These are phyloP conservation scores for Sebastes aleutianus DNA, from an alignment of 2,797 vertebrate species.

Conservation along the genomic window DNA sequence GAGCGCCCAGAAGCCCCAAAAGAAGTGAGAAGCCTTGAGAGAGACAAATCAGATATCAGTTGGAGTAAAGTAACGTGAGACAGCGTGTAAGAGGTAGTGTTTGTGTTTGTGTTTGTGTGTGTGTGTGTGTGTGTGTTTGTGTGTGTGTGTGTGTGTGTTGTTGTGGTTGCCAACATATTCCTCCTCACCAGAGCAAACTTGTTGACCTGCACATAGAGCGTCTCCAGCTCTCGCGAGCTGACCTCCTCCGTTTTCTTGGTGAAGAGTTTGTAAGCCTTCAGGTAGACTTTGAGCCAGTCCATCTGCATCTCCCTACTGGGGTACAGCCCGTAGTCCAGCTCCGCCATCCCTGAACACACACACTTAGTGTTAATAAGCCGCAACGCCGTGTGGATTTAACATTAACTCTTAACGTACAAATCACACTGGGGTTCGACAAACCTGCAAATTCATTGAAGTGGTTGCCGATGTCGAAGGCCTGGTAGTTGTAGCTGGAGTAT, in stretches of 20 bases:
- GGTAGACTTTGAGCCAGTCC: constrained; percentile 91
- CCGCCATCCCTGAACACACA: constrained; percentile 86
- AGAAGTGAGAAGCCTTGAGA: constrained; percentile 93
- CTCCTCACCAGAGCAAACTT: constrained; percentile 94
- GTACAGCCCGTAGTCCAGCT: constrained; percentile 89
- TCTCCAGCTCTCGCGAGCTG: constrained; percentile 87
- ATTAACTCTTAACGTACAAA: background rate
- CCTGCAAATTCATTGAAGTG: constrained; percentile 99
- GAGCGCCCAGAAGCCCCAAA: constrained; percentile 98
- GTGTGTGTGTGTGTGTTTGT: background rate
- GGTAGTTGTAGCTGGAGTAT: constrained; percentile 97
- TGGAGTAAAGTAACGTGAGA: background rate
- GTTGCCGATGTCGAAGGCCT: constrained; percentile 97
- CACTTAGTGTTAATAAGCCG: background rate
- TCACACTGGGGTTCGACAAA: constrained; percentile 57
- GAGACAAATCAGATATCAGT: constrained; percentile 35
- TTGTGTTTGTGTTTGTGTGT: background rate
- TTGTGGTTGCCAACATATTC: background rate
- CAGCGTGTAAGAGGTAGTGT: background rate
- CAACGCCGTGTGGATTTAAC: background rate
- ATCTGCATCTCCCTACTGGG: constrained; percentile 89
- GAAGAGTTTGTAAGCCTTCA: constrained; percentile 89
- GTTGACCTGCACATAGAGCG: constrained; percentile 95
- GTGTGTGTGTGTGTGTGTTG: background rate
- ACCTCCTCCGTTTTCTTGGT: constrained; percentile 77